Conservation (phyloP, 2,888 invertebrate genomes). For the Mycogona germanica region DNA sequence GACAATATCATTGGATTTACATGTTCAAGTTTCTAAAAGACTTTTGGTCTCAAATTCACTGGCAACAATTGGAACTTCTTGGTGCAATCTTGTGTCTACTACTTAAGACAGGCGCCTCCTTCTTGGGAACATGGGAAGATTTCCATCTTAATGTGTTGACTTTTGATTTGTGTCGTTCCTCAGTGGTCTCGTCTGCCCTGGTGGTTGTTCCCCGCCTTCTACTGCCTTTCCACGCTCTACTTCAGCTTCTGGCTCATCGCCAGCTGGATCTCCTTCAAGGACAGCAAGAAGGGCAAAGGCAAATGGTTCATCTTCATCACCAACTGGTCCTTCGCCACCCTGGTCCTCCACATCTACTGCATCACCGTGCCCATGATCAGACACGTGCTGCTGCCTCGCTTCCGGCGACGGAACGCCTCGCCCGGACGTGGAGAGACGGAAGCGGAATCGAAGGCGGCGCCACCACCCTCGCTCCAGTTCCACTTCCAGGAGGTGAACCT, state of each 20-base stretch:
- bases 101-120: no score
- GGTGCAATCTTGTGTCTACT: no score
- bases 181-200: slow-evolving; percentile 10
- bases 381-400: neutral
- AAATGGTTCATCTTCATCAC: slow-evolving; percentile 16
- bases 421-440: no score
- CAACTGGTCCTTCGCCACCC: slow-evolving; percentile 10
- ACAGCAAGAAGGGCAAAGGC: slow-evolving; percentile 1
- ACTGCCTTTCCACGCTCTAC: slow-evolving; percentile 3
- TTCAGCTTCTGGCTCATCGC: slow-evolving; percentile 10
- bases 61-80: no score
- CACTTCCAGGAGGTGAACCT: neutral
- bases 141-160: no score
- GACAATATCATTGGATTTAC: no score
- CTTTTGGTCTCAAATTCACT: no score
- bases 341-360: slow-evolving; percentile 6
- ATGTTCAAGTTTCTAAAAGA: no score
- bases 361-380: neutral
- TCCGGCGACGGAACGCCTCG: neutral
- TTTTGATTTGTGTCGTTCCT: no score
- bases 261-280: slow-evolving; percentile 8
- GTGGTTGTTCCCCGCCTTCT: slow-evolving; percentile 9
- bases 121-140: no score
- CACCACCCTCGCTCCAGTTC: neutral
- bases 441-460: no score